Base-by-base conservation (phyloP, 1,140 invertebrate species). In the Zeugodacus cucurbitae region DNA sequence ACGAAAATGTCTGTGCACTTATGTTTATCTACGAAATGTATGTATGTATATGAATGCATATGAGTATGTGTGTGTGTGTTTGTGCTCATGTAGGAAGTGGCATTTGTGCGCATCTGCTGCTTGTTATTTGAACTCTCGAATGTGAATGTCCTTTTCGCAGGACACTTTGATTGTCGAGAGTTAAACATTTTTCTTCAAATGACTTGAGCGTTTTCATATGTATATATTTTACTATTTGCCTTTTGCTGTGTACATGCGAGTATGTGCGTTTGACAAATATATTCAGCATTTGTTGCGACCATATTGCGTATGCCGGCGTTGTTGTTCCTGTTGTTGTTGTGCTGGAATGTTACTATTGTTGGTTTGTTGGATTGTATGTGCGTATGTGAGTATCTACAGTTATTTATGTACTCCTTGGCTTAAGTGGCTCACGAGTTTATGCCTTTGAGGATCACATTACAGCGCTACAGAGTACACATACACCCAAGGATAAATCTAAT, bases 61-160 rank as follows among this genome's bases (percentile, higher is more conserved):
- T 7, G 3, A n/a, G n/a, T 62, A 22, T 10, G 58, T 62, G 58
- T 62, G 10, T n/a, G 58, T 20, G 1, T 59, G 58, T 4, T 20
- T 20, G 34, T 34, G 2, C 22, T 11, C 34, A 44, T 82, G 17
- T 17, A 82, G 41, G 34, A 82, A 41, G 41, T 48, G 74, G 74
- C 74, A 82, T 82, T 82, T 82, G 74, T 82, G 74, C 44, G 74
- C 74, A 82, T 82, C 74, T 82, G 64, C 64, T 70, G 74, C 41
- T 82, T 82, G 74, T 48, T 82, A 82, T 82, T 82, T 82, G 74
- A 82, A 82, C 74, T 82, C 14, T 22, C n/a, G n/a, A 29, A 48
- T 82, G 74, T 82, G 74, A 82, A 82, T 82, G 74, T 82, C 74
- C 74, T 82, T 82, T 82, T 82, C 20, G 74, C 41, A 82, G 74